Conservation (phyloP, 2,888 invertebrate genomes). For the Pyrrhosoma nymphula region DNA sequence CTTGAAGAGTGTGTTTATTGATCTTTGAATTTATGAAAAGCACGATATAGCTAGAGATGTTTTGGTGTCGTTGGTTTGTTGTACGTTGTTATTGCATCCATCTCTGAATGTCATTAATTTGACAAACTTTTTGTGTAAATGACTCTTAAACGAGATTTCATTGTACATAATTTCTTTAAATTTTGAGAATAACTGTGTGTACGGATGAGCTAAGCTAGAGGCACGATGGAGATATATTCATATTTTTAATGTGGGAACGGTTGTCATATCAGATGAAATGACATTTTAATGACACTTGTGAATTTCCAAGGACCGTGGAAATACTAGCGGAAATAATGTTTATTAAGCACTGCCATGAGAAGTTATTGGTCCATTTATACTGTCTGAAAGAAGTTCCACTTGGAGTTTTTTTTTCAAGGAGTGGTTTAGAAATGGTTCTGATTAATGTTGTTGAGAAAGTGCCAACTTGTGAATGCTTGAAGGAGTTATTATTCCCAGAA, state of each 20-base stretch:
- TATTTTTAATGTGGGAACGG: background rate
- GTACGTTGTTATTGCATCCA: background rate
- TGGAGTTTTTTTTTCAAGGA: background rate
- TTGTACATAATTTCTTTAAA: background rate
- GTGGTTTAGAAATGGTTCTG: background rate
- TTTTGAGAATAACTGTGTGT: background rate
- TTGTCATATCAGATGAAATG: background rate
- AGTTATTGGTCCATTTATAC: slow-evolving; percentile 35
- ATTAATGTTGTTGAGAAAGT: background rate
- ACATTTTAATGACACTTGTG: background rate
- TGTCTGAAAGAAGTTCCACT: slow-evolving; percentile 29
- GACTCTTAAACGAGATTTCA: slow-evolving; percentile 59
- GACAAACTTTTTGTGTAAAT: background rate
- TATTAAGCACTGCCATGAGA: slow-evolving; percentile 51
- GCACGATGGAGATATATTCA: background rate
- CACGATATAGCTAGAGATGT: background rate
- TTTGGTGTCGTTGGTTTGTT: slow-evolving; percentile 18
- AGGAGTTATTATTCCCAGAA: background rate
- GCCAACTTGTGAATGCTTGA: background rate
- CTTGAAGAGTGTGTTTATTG: background rate
- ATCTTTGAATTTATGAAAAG: background rate
- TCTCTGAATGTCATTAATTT: background rate
- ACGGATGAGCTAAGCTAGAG: background rate
- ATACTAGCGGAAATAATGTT: slow-evolving; percentile 2
- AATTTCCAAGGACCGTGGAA: background rate